Base-by-base conservation (phyloP, 1,140 invertebrate species). In the Bombus soroeensis region DNA sequence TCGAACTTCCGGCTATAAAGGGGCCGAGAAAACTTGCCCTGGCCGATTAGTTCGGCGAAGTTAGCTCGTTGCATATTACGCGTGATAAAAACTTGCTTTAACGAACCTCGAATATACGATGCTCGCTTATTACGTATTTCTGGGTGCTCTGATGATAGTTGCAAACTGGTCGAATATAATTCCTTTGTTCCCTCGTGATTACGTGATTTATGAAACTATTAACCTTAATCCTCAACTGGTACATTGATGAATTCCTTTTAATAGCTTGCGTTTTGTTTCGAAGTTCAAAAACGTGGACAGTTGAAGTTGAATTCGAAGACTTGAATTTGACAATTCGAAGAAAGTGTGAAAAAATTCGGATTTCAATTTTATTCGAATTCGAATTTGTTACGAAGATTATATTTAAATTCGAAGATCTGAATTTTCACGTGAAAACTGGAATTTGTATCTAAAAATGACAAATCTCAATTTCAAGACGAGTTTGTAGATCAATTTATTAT, bases 1-100 rank as follows among this genome's bases (percentile, higher is more conserved):
- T 82, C 39, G 70, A 82, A 74, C 37, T 72, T 74, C 32, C 37
- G 41, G 12, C 12, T 8, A 22, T 28, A 28, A 82, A 82, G 53
- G 70, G 13, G 68, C 6, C 53, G 47, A 59, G 79, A 72, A 72
- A 81, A 79, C 77, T 72, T 41, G 22, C 25, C 13, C 32, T 8
- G 25, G 34, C 28, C 80, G 68, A 57, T 72, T 32, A 73, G 34
- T 41, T 32, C 15, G 18, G 28, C 8, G 5, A 72, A 72, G 25
- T 81, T n/a, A 22, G 22, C 43, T 22, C 22, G 32, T 12, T 22
- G 41, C 34, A 59, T 72, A 71, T 71, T 10, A 57, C 18, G 0
- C 8, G 66, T 10, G 32, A 68, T 68, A 68, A 37, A 68, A 68
- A 68, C 66, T 68, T 22, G 66, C 32, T 3, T 22, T 68, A 68